These are phyloP conservation scores for Polia nebulosa DNA, from an alignment of 2,888 invertebrate species.

Conservation along the genomic window DNA sequence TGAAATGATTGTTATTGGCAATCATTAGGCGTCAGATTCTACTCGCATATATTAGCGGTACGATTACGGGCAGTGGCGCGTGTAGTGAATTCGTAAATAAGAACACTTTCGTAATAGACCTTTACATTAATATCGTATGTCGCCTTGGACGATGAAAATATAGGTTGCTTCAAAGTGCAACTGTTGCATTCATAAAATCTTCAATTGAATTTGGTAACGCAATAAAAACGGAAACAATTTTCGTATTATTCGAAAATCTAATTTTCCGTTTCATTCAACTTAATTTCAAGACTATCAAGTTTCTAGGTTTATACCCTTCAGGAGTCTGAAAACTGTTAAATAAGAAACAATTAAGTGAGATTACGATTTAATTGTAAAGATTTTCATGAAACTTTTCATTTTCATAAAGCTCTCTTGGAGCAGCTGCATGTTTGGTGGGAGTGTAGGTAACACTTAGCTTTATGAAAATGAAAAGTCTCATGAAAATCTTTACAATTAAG, in stretches of 20 bases:
- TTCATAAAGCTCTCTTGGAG: not conserved
- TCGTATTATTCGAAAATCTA: not conserved
- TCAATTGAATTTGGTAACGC: constrained; percentile 11
- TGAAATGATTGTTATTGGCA: constrained; percentile 53
- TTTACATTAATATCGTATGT: constrained; percentile 61
- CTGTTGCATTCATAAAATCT: constrained; percentile 39
- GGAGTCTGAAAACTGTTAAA: too few relatives aligned
- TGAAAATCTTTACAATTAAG: too few relatives aligned
- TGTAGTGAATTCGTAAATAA: constrained; percentile 59
- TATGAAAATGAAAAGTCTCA: too few relatives aligned
- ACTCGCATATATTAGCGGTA: constrained; percentile 52
- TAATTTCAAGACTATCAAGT: not conserved
- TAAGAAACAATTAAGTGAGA: too few relatives aligned
- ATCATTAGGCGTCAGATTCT: constrained; percentile 55
- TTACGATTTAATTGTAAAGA: too few relatives aligned
- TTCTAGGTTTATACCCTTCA: too few relatives aligned
- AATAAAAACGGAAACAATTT: not conserved
- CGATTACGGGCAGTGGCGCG: constrained; percentile 50
- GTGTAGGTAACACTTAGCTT: not conserved
- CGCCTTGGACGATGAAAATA: constrained; percentile 62
- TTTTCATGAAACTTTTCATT: too few relatives aligned
- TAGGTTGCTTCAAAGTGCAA: constrained; percentile 56
- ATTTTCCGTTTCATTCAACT: not conserved
- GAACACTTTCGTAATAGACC: constrained; percentile 69
- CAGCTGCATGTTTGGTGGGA: too few relatives aligned